Conservation (phyloP, 2,888 invertebrate species). For the Apodemia zela region DNA sequence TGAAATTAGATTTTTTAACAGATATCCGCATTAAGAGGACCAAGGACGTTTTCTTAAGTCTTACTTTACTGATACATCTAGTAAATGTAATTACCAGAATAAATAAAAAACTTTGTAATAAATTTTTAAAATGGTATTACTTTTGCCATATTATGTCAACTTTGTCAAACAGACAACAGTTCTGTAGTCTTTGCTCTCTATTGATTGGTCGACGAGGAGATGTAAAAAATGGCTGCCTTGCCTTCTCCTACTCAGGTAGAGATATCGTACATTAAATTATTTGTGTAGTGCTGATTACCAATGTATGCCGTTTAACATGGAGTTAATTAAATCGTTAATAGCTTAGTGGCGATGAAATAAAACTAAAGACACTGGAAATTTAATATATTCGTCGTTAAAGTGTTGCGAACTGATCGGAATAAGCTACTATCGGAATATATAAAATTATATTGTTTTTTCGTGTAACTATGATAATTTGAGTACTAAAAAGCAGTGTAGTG, state of each 20-base stretch:
- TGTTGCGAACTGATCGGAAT: slow-evolving; percentile 47
- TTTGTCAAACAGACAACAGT: slow-evolving; percentile 53
- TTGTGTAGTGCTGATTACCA: slow-evolving; percentile 38
- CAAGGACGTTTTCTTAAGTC: no score
- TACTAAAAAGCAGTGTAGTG: slow-evolving; percentile 42
- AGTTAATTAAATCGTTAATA: slow-evolving; percentile 40
- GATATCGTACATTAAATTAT: slow-evolving; percentile 54
- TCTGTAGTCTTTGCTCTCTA: slow-evolving; percentile 67
- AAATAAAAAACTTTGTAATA: no score
- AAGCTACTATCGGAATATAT: slow-evolving; percentile 40
- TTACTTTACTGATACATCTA: neutral
- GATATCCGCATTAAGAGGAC: no score
- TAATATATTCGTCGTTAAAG: slow-evolving; percentile 50
- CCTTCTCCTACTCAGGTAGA: slow-evolving; percentile 92
- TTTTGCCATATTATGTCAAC: no score
- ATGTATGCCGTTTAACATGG: slow-evolving; percentile 32
- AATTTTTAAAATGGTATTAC: neutral
- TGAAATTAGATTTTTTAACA: no score
- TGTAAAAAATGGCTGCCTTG: slow-evolving; percentile 90
- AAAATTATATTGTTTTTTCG: slow-evolving; percentile 42
- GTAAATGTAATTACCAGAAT: no score
- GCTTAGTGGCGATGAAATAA: slow-evolving; percentile 42
- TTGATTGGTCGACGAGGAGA: slow-evolving; percentile 80
- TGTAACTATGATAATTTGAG: slow-evolving; percentile 34
- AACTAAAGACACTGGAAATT: slow-evolving; percentile 33